Percentiles rank a stretch among this genome's conserved stretches.
Conservation (phyloP, 2,113 vertebrate genomes). For the Erpornis zantholeuca region DNA sequence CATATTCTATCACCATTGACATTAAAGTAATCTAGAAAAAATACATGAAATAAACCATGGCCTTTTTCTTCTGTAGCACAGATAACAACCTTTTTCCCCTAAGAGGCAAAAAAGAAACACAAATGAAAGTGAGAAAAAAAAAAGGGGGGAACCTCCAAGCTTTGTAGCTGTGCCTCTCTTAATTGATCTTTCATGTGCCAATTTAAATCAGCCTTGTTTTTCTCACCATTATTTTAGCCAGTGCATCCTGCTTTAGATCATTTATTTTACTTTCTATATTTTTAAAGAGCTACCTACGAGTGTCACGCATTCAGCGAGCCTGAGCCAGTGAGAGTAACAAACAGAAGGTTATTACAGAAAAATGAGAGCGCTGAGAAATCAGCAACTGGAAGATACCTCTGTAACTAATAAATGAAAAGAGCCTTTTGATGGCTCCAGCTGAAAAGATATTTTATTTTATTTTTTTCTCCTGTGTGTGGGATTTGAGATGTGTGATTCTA, state of each 20-base stretch:
- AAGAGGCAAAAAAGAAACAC: neutral
- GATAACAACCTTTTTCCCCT: neutral
- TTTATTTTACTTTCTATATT: conserved; percentile 27
- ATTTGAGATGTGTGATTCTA: conserved; percentile 91
- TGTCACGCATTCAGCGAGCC: conserved; percentile 26
- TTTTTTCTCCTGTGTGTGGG: conserved; percentile 91
- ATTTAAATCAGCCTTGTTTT: conserved; percentile 39
- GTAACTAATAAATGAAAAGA: conserved; percentile 94
- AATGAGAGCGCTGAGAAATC: conserved; percentile 78
- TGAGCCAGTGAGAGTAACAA: conserved; percentile 41
- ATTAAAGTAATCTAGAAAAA: neutral
- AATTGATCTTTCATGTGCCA: conserved; percentile 55
- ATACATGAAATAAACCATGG: neutral
- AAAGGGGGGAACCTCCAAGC: neutral
- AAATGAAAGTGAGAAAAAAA: neutral
- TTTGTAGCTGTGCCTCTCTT: neutral
- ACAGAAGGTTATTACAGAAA: conserved; percentile 57
- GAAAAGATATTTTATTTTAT: conserved; percentile 98
- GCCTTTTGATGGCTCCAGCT: conserved; percentile 91
- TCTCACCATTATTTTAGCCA: conserved; percentile 42
- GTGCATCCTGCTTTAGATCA: conserved; percentile 8
- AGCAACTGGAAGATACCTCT: conserved; percentile 92
- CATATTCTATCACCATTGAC: neutral
- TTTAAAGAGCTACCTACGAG: conserved; percentile 5
- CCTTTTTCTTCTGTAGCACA: neutral